Evolutionary conservation across 1,140 invertebrate species (phyloP).

Genomic region (Zaprionus capensis): DNA sequence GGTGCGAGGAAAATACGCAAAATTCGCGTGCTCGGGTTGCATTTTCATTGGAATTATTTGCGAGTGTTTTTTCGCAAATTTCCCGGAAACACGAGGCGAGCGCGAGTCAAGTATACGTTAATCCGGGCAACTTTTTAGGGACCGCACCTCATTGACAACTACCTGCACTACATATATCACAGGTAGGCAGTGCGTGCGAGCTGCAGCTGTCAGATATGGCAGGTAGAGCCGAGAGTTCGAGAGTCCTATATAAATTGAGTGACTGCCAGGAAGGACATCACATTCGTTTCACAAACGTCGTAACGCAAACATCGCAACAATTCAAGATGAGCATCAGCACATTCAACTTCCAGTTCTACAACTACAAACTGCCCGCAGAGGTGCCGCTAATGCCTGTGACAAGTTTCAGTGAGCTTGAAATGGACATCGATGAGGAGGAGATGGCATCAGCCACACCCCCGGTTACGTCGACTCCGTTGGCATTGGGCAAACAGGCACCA

Average conservation of each 20-base stretch:
- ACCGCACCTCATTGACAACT: constrained; percentile 26
- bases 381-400: constrained; percentile 24
- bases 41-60: constrained; percentile 49
- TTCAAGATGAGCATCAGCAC: constrained; percentile 75
- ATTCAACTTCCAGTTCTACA: constrained; percentile 77
- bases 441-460: constrained; percentile 27
- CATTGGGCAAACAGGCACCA: constrained; percentile 8
- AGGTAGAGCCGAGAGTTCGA: constrained; percentile 4
- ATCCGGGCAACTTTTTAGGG: constrained; percentile 38
- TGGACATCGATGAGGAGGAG: constrained; percentile 73
- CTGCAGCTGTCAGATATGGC: not conserved
- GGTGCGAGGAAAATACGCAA: constrained; percentile 73
- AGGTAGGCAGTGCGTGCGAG: not conserved
- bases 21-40: constrained; percentile 66
- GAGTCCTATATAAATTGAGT: constrained; percentile 25
- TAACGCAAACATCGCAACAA: constrained; percentile 1
- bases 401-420: constrained; percentile 72
- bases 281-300: constrained; percentile 29
- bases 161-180: constrained; percentile 5
- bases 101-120: constrained; percentile 45
- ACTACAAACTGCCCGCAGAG: constrained; percentile 60
- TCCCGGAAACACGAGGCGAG: constrained; percentile 29
- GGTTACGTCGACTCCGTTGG: constrained; percentile 57
- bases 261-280: not conserved
- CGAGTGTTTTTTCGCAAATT: constrained; percentile 32